These are phyloP conservation scores for Pemphigus obesinymphae DNA, from an alignment of 1,140 invertebrate species.

Conservation along the genomic window DNA sequence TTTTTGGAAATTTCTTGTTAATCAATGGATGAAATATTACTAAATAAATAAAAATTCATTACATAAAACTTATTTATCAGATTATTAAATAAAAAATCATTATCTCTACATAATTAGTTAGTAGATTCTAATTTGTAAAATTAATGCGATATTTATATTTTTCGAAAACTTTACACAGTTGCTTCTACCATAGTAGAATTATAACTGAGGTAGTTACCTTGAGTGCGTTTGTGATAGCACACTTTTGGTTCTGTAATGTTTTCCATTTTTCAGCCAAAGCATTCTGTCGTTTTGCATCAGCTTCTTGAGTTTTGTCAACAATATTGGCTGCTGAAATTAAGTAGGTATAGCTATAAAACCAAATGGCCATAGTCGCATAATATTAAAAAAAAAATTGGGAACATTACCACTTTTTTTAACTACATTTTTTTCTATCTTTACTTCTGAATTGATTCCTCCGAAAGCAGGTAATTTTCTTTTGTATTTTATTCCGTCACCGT, in stretches of 20 bases:
- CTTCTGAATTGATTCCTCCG: background rate
- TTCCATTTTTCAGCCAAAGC: constrained; percentile 35
- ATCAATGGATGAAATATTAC: no score
- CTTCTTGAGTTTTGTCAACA: background rate
- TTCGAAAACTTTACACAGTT: no score
- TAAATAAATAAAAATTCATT: no score
- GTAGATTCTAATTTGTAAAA: no score
- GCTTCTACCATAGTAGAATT: no score
- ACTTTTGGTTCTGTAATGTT: constrained; percentile 25
- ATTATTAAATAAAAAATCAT: no score
- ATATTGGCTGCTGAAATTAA: background rate
- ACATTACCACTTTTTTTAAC: no score
- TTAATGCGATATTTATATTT: no score
- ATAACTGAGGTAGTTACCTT: no score
- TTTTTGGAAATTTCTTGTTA: no score
- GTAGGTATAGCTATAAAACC: background rate
- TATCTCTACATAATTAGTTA: no score
- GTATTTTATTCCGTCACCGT: background rate
- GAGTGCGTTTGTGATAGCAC: constrained; percentile 13
- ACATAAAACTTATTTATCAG: no score
- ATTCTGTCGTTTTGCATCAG: constrained; percentile 11
- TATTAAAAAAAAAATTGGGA: background rate
- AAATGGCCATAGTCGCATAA: background rate
- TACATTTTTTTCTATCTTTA: background rate
- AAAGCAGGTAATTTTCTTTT: background rate